Base-by-base conservation (phyloP, 92 coral and sea anemone genomes). In the Isaurus tuberculatus region DNA sequence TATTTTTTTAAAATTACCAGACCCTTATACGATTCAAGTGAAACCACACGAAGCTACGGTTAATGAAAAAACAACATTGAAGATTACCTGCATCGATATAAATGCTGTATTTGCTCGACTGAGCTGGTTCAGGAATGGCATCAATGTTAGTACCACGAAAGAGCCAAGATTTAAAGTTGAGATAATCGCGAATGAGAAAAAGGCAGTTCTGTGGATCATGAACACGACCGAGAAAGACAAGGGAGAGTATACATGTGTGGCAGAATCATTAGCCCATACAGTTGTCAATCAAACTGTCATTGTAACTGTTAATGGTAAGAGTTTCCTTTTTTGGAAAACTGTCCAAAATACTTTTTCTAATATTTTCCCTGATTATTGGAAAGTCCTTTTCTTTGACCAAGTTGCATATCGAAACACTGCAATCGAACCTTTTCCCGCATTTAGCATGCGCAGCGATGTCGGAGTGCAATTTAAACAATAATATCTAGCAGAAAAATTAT, bases 241-340 rank as follows among this genome's bases (percentile, higher is more conserved):
- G 0, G 81, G 81, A 57, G 48, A 55, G 15, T 75, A 75, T 67
- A 75, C 66, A 2, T 75, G 81, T 31, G 46, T 75, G 15, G 81
- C 81, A 3, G 61, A 58, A 53, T 13, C 46, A 8, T 37, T 32
- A 42, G 15, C 55, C 3, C 55, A 25, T 2, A 25, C 32, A 40
- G 15, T 2, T 8, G 57, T 70, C 81, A 75, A 55, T 34, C 65
- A 20, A 37, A 75, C 81, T 13, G 68, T 33, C 9, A 44, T 11
- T 9, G 42, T 55, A 17, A 75, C 68, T 19, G 68, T 75, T 30
- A 23, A 20, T 11, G 81, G 81, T 75, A 37, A 31, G 81, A 19
- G 23, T 55, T 55, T 26, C 11, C 46, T 0, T 40, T 0, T 40
- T 40, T 40, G 11, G 11, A 40, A 40, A 1, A 0, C 46, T 40